Conservation (phyloP, 2,888 invertebrate species). For the Amiota mariae region DNA sequence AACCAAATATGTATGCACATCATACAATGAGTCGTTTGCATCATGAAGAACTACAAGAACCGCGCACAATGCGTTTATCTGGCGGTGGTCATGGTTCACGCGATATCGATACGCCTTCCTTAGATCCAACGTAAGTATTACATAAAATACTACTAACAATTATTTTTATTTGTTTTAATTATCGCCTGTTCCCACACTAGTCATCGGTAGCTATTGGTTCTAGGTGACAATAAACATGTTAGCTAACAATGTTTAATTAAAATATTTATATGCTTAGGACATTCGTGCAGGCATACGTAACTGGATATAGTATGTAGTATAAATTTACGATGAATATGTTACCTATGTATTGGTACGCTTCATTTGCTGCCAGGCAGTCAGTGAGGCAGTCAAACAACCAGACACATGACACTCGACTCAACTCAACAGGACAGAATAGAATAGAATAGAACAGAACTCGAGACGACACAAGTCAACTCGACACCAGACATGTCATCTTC, state of each 20-base stretch:
- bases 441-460: constrained; percentile 13
- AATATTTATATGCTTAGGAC: constrained; percentile 5
- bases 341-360: constrained; percentile 19
- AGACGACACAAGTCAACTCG: constrained; percentile 21
- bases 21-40: constrained; percentile 69
- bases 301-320: no score
- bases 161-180: background rate
- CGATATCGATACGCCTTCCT: constrained; percentile 60
- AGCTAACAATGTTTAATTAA: constrained; percentile 22
- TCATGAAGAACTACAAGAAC: constrained; percentile 70
- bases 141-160: no score
- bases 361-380: background rate
- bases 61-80: constrained; percentile 68
- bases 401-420: constrained; percentile 27
- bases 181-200: background rate
- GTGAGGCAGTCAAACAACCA: background rate
- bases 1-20: constrained; percentile 68
- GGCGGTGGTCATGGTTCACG: constrained; percentile 55
- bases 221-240: constrained; percentile 8
- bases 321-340: no score
- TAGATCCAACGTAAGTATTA: constrained; percentile 72
- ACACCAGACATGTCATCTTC: constrained; percentile 5
- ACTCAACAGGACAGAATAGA: background rate
- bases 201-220: background rate
- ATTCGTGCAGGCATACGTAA: background rate